phyloP scores from a whole-genome alignment of 2,113 vertebrate species.

The Cyprinodon brontotheroides region DNA sequence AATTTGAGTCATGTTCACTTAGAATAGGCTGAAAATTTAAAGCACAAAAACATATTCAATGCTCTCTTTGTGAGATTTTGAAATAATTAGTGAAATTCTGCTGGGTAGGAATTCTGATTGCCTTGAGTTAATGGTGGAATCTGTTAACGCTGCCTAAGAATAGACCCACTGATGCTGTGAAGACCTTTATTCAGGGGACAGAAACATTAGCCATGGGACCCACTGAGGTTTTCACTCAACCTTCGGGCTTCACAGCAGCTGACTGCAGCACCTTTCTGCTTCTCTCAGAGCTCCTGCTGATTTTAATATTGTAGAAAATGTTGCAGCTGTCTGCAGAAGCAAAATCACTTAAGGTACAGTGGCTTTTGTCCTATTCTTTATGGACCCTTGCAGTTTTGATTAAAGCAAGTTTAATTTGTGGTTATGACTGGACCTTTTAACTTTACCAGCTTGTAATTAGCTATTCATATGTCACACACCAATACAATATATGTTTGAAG shows the following conservation, averaged over 20 bases:
- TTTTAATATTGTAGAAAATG: background rate
- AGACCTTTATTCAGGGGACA: conserved; percentile 9
- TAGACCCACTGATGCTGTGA: background rate
- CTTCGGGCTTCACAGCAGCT: background rate
- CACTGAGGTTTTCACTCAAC: background rate
- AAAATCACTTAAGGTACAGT: background rate
- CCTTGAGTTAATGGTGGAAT: background rate
- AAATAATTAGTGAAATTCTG: conserved; percentile 1
- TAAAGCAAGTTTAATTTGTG: background rate
- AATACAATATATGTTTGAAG: background rate
- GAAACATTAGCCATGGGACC: conserved; percentile 1
- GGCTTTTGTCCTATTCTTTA: background rate
- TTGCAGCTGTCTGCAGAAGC: background rate
- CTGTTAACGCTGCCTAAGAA: background rate
- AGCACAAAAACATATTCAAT: background rate
- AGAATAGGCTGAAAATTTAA: background rate
- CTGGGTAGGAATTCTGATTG: background rate
- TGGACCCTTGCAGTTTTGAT: background rate
- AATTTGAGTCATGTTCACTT: background rate
- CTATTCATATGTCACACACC: background rate
- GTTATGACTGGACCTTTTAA: background rate
- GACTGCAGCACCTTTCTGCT: background rate
- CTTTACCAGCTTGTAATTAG: background rate
- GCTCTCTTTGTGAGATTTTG: background rate
- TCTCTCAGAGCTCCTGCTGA: background rate